Evolutionary conservation across 2,888 invertebrate genomes (phyloP).

Genomic region (Himalopsyche japonica): DNA sequence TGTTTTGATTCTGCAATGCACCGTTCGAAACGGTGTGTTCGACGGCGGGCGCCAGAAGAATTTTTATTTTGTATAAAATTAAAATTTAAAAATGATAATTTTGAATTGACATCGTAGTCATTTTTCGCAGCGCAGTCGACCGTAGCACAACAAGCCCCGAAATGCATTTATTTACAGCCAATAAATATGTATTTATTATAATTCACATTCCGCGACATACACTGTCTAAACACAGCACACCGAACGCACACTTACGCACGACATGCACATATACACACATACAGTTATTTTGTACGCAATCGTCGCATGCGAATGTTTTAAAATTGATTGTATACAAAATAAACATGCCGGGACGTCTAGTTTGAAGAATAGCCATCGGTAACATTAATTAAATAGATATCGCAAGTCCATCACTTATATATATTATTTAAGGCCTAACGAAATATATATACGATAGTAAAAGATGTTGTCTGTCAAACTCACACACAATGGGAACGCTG

Average conservation of each 20-base stretch:
- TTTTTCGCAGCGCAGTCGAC: neutral
- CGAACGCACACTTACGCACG: no score
- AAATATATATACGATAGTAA: no score
- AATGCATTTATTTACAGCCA: neutral
- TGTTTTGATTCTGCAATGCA: no score
- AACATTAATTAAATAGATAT: no score
- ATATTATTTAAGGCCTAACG: no score
- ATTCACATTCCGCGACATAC: neutral
- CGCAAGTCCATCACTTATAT: no score
- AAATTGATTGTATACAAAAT: neutral
- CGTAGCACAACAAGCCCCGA: neutral
- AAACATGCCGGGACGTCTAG: neutral
- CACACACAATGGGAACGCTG: no score
- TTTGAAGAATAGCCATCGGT: neutral
- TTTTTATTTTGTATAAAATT: neutral
- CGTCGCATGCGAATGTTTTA: neutral
- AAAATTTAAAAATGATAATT: neutral
- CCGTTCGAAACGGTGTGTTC: neutral
- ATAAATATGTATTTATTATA: neutral
- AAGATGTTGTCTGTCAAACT: no score
- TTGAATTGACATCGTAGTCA: neutral
- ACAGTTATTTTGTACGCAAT: neutral
- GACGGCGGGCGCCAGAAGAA: neutral
- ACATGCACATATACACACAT: neutral
- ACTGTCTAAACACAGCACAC: no score